Base-by-base conservation (phyloP, 2,888 invertebrate genomes). In the Tipula vernalis region DNA sequence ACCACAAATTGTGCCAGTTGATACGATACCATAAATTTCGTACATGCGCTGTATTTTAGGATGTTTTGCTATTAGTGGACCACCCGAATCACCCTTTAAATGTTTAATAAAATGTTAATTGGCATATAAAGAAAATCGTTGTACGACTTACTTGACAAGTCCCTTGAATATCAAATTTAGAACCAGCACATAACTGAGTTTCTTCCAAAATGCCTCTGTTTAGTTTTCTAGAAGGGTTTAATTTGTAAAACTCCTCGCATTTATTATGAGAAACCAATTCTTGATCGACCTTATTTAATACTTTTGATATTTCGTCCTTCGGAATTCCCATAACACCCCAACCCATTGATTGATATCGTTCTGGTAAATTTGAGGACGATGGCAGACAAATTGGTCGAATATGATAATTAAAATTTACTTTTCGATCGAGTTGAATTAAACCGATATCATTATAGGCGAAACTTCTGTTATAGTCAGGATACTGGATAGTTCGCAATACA, bases 31-130 rank as follows among this genome's bases (percentile, higher is more conserved):
- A 86, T 93, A 89, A 71, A 71, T 12, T 28, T 28, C 10, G 13
- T 10, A 18, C 0, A 93, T 88, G 84, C 91, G 90, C 88, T 92
- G 92, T 89, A 93, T 90, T 88, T 93, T 93, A 3, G 89, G 87
- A 88, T 90, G 91, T 84, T 89, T 90, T 0, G 92, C 89, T 84
- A 92, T 91, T 36, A 95, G 90, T 0, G 95, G 95, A 2, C 95
- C 94, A 13, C 95, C 95, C 8, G 94, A 94, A 90, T 95, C 95
- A 8, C 95, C 94, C 92, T 84, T 5, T 15, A 39, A 39, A 18
- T 2, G 28, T 13, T 28, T 10, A 71, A 13, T 10, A 44, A 13
- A 39, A 84, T 84, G n/a, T n/a, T n/a, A 39, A 39, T 13, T 39
- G 5, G 13, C 3, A 39, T 41, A 28, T 84, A n/a, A 0, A 39